phyloP scores from a whole-genome alignment of 2,797 vertebrate genomes.

The Somateria mollissima region DNA sequence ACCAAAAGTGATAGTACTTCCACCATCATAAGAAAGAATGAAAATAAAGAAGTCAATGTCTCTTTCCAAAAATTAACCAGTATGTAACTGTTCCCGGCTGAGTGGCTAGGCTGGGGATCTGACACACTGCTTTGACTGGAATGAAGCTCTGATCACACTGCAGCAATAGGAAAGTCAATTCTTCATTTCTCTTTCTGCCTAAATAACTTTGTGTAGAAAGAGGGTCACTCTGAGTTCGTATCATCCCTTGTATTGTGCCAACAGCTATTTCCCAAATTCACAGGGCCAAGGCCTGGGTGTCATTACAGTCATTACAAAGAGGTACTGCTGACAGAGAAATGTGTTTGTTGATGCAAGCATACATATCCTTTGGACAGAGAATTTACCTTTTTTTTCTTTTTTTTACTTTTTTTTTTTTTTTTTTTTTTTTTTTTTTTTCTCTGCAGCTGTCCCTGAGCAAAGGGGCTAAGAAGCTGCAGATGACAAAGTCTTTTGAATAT shows the following conservation, averaged over 20 bases:
- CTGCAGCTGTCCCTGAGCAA: not conserved
- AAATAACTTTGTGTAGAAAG: not conserved
- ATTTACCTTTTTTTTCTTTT: not conserved
- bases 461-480: not conserved
- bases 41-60: not conserved
- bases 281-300: not conserved
- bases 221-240: not conserved
- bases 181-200: not conserved
- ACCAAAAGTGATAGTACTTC: not conserved
- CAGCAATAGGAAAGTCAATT: not conserved
- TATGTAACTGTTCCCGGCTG: not conserved
- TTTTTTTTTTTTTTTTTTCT: not conserved
- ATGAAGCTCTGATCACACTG: not conserved
- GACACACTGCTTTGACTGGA: not conserved
- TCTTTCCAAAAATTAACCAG: not conserved
- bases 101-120: not conserved
- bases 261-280: not conserved
- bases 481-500: slow-evolving; percentile 22
- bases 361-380: not conserved
- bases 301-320: not conserved
- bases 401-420: not conserved
- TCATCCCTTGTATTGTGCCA: not conserved
- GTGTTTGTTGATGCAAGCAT: fast-evolving
- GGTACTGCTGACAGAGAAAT: not conserved
- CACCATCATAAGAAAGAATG: not conserved